phyloP scores from a whole-genome alignment of 1,140 invertebrate genomes.

The Drosophila bipectinata region DNA sequence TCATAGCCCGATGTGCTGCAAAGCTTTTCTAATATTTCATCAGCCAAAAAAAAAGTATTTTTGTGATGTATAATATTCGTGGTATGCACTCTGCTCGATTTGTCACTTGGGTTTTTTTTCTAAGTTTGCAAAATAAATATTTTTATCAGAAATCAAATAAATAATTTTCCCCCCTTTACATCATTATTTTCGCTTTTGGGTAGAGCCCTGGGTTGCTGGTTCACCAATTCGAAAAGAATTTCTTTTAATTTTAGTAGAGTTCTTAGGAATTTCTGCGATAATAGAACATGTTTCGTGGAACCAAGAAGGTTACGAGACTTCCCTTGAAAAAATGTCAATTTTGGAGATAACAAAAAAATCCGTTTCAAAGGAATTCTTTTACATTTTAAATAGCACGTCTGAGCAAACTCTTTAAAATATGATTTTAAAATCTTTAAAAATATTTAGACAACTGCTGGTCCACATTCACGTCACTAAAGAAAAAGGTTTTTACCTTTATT shows the following conservation, averaged over 20 bases:
- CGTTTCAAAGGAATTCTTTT: not conserved
- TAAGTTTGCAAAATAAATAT: not conserved
- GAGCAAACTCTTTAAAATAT: too few relatives aligned
- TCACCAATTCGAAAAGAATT: not conserved
- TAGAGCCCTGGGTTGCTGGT: not conserved
- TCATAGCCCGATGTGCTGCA: conserved; percentile 20
- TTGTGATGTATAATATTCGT: not conserved
- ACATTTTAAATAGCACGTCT: not conserved
- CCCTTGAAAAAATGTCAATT: not conserved
- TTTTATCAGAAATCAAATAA: conserved; percentile 11
- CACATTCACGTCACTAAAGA: conserved; percentile 32
- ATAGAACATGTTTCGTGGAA: conserved; percentile 22
- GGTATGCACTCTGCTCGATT: conserved; percentile 23
- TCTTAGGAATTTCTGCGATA: conserved; percentile 19
- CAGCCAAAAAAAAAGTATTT: conserved; percentile 31
- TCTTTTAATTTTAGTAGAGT: not conserved
- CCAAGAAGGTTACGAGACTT: conserved; percentile 9
- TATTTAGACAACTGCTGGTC: conserved; percentile 41
- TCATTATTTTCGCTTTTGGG: conserved; percentile 13
- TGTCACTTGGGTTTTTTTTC: conserved; percentile 10
- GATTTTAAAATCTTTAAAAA: conserved; percentile 9
- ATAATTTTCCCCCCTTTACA: not conserved
- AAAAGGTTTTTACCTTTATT: not conserved
- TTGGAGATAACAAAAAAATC: conserved; percentile 3
- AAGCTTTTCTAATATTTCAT: conserved; percentile 60